Conservation (phyloP, 2,113 vertebrate species). For the Euleptes europaea region DNA sequence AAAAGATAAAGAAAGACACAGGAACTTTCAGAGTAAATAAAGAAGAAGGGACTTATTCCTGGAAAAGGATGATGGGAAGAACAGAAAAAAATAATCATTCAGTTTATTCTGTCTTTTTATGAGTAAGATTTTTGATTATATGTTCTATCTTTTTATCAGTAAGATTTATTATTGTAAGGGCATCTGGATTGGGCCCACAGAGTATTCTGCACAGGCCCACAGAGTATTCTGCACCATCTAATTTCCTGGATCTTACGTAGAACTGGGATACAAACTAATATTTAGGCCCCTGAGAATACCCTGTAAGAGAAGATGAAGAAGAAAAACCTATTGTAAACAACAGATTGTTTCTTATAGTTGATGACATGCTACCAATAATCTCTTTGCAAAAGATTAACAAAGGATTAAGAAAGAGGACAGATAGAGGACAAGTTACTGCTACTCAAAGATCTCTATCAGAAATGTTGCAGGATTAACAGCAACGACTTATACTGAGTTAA, state of each 20-base stretch:
- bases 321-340: conserved; percentile 45
- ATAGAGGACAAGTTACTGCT: conserved; percentile 57
- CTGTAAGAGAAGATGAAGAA: conserved; percentile 18
- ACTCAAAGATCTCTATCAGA: neutral
- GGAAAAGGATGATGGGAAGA: neutral
- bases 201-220: neutral
- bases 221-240: neutral
- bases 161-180: neutral
- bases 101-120: neutral
- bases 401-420: conserved; percentile 70
- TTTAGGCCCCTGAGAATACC: neutral
- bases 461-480: conserved; percentile 1
- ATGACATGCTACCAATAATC: conserved; percentile 55
- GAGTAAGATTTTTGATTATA: neutral
- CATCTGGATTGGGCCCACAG: neutral
- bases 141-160: neutral
- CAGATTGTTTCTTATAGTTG: conserved; percentile 57
- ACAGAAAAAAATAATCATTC: neutral
- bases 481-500: conserved; percentile 7
- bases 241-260: neutral
- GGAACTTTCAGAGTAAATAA: neutral
- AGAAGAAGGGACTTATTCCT: no score
- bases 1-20: neutral
- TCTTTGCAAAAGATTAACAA: conserved; percentile 64
- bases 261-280: neutral